Percentiles rank a stretch among this genome's conserved stretches.
Conservation (phyloP, 1,140 invertebrate species). For the Tetraneura akinire region DNA sequence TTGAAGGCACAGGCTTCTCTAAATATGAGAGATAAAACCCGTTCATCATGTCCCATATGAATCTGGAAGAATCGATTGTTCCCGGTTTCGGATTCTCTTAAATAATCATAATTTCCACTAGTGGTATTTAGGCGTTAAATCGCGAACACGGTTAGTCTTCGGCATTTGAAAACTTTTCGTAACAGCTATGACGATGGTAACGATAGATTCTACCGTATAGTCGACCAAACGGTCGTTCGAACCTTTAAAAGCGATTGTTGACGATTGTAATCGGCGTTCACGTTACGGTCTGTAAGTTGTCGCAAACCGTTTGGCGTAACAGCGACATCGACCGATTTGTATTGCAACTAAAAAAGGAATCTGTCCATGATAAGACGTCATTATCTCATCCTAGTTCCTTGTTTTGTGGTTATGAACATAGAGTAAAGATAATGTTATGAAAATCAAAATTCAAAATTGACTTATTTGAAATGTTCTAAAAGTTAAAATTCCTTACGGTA, state of each 20-base stretch:
- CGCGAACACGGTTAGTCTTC: no score
- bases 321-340: background rate
- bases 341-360: background rate
- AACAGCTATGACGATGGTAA: no score
- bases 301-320: background rate
- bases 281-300: no score
- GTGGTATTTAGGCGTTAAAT: background rate
- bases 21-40: background rate
- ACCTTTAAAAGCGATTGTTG: no score
- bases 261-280: no score
- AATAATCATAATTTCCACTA: background rate
- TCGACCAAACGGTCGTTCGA: no score
- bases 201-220: no score
- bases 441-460: background rate
- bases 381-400: no score
- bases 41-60: conserved; percentile 46
- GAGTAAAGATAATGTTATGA: background rate
- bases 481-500: no score
- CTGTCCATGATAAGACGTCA: background rate
- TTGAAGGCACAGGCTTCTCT: conserved; percentile 28
- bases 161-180: no score
- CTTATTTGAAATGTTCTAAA: no score
- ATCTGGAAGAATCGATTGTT: conserved; percentile 22
- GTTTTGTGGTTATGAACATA: conserved; percentile 10
- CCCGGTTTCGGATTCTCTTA: background rate